Conservation (phyloP, 1,140 invertebrate genomes). For the Limonius californicus region DNA sequence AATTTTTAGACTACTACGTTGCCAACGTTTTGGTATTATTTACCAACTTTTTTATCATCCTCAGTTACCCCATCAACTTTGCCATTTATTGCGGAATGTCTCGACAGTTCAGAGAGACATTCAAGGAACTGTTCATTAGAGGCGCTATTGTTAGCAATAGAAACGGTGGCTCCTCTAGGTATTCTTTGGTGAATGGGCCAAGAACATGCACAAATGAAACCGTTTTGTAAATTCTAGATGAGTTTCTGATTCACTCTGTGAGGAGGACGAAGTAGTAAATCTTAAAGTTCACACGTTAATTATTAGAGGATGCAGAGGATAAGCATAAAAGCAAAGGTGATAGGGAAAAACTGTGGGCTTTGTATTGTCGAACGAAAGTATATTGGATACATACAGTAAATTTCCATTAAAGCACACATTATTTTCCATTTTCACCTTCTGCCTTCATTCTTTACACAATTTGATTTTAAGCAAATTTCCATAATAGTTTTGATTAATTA, state of each 20-base stretch:
- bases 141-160: slow-evolving; percentile 55
- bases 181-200: slow-evolving; percentile 74
- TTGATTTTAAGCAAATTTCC: no score
- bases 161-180: slow-evolving; percentile 66
- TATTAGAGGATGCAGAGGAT: no score
- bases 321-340: no score
- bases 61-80: slow-evolving; percentile 91
- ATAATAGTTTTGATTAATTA: no score
- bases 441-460: no score
- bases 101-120: slow-evolving; percentile 88
- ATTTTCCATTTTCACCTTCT: no score
- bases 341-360: not conserved
- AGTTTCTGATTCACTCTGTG: not conserved
- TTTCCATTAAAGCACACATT: no score
- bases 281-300: no score
- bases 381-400: no score
- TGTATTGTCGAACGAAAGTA: not conserved
- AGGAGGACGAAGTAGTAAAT: no score
- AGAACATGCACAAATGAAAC: slow-evolving; percentile 79
- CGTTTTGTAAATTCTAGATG: slow-evolving; percentile 58
- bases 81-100: slow-evolving; percentile 96
- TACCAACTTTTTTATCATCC: slow-evolving; percentile 87
- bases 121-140: slow-evolving; percentile 80
- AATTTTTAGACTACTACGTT: slow-evolving; percentile 73
- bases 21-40: slow-evolving; percentile 81